These are phyloP conservation scores for Eulemur rufifrons DNA, from an alignment of 2,113 vertebrate species.

Conservation along the genomic window DNA sequence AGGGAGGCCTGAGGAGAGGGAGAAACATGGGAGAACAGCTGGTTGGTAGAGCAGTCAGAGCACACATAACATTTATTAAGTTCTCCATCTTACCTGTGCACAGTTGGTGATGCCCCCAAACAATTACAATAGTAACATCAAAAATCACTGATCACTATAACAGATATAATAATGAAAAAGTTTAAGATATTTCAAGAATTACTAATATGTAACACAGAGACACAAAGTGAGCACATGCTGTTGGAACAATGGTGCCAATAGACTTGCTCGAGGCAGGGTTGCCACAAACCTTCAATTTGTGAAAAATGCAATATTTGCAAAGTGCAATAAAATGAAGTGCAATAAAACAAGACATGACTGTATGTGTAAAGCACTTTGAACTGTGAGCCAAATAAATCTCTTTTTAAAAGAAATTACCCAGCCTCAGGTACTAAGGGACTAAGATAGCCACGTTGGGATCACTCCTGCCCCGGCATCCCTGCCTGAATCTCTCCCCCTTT, in stretches of 20 bases:
- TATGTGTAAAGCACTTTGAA: background rate
- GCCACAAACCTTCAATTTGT: background rate
- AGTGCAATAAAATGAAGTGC: background rate
- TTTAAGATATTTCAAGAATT: background rate
- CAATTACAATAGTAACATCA: background rate
- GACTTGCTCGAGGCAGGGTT: background rate
- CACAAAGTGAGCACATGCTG: background rate
- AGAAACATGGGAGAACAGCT: background rate
- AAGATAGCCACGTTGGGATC: too few relatives aligned
- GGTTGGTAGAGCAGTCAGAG: background rate
- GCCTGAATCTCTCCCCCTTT: too few relatives aligned
- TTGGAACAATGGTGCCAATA: background rate
- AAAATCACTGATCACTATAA: background rate
- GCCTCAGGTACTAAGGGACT: too few relatives aligned
- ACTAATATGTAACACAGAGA: background rate
- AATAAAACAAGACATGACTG: background rate
- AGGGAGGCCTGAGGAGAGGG: background rate
- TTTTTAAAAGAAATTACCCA: too few relatives aligned
- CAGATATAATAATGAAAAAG: background rate
- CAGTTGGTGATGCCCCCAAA: background rate
- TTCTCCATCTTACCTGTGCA: background rate
- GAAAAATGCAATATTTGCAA: background rate
- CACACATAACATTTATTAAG: background rate
- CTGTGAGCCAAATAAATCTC: too few relatives aligned
- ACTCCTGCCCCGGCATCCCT: too few relatives aligned